Conservation (phyloP, 2,113 vertebrate species). For the Rhinolophus ferrumequinum region DNA sequence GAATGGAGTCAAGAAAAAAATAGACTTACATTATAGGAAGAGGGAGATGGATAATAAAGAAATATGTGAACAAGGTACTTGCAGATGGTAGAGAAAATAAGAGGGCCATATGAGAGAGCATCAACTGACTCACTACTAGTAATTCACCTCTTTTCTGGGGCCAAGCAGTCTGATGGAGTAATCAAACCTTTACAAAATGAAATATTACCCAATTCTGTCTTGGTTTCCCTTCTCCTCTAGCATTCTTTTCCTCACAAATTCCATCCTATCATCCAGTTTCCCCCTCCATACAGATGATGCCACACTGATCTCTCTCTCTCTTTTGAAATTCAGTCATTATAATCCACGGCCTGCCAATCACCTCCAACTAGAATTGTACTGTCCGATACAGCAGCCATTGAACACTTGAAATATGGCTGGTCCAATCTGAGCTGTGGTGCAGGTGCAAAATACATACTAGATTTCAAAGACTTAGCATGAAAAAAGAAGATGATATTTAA, state of each 20-base stretch:
- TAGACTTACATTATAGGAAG: neutral
- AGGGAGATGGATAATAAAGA: conserved; percentile 10
- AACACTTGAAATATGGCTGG: neutral
- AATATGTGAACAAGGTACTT: neutral
- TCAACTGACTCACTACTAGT: neutral
- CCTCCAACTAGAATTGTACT: neutral
- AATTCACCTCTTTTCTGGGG: neutral
- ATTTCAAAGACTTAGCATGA: neutral
- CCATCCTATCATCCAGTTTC: neutral
- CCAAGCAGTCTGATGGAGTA: neutral
- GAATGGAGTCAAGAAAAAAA: neutral
- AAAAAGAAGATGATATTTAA: neutral
- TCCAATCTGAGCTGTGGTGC: neutral
- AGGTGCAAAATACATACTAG: neutral
- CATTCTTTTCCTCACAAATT: neutral
- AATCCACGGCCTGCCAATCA: neutral
- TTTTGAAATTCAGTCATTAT: neutral
- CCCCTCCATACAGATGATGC: neutral
- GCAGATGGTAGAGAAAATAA: neutral
- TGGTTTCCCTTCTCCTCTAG: neutral
- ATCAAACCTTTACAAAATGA: neutral
- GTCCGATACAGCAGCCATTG: neutral
- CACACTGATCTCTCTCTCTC: neutral
- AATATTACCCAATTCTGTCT: neutral
- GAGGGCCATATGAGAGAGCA: neutral